phyloP scores from a whole-genome alignment of 2,113 vertebrate genomes.

The Guaruba guarouba region DNA sequence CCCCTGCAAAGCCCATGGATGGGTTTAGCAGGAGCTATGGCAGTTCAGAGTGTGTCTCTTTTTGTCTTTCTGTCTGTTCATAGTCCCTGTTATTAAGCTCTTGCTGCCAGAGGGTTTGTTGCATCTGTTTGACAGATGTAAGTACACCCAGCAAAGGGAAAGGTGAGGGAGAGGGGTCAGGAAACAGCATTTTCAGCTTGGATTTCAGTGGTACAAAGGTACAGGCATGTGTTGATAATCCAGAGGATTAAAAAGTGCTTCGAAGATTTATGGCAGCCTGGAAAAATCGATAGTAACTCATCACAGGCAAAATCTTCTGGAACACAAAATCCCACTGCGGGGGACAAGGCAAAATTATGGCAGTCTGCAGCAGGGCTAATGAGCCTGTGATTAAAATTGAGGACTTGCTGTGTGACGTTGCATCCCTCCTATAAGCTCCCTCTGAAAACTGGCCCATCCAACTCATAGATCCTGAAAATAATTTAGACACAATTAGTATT shows the following conservation, averaged over 20 bases:
- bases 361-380: conserved; percentile 23
- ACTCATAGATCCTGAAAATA: background rate
- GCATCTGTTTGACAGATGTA: background rate
- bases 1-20: background rate
- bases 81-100: background rate
- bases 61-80: background rate
- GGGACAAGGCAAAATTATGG: conserved; percentile 35
- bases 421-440: background rate
- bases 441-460: background rate
- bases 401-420: background rate
- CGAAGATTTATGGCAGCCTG: conserved; percentile 17
- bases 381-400: conserved; percentile 37
- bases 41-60: background rate
- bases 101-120: background rate
- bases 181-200: background rate
- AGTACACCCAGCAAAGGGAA: background rate
- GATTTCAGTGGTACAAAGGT: background rate
- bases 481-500: background rate
- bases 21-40: background rate
- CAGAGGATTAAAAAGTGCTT: background rate
- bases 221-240: background rate
- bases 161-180: background rate
- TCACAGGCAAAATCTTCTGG: conserved; percentile 47
- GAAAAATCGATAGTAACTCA: conserved; percentile 54
- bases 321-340: conserved; percentile 10